Evolutionary conservation across 2,888 invertebrate genomes (phyloP).

Genomic region (Protodeltote pygarga): DNA sequence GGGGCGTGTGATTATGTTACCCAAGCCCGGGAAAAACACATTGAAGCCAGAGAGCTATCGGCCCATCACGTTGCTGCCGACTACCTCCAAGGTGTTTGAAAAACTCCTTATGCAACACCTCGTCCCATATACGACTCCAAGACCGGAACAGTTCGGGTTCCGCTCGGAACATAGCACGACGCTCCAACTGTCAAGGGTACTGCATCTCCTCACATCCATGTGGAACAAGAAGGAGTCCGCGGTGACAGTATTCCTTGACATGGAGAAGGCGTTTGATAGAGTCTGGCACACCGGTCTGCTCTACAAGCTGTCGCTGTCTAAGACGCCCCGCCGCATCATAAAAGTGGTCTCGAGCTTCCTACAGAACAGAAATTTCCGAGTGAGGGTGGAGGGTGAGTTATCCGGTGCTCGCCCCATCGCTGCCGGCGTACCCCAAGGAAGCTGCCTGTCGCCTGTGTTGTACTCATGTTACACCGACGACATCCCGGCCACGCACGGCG

Average conservation of each 20-base stretch:
- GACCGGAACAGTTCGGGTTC: slow-evolving; percentile 33
- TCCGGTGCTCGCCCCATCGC: slow-evolving; percentile 20
- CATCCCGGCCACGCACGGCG: slow-evolving; percentile 18
- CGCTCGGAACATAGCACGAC: slow-evolving; percentile 49
- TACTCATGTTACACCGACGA: slow-evolving; percentile 41
- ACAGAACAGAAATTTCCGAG: slow-evolving; percentile 25
- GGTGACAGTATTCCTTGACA: slow-evolving; percentile 47
- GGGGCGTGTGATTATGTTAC: slow-evolving; percentile 30
- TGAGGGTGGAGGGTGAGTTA: slow-evolving; percentile 15
- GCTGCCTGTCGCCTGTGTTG: neutral
- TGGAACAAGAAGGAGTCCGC: slow-evolving; percentile 24
- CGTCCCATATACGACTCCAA: slow-evolving; percentile 26
- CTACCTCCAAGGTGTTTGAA: slow-evolving; percentile 39
- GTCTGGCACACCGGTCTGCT: slow-evolving; percentile 55
- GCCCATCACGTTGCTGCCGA: slow-evolving; percentile 35
- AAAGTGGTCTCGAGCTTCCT: slow-evolving; percentile 6
- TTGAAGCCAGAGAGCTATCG: slow-evolving; percentile 36
- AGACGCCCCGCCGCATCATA: slow-evolving; percentile 15
- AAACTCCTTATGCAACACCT: slow-evolving; percentile 23
- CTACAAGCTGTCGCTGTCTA: slow-evolving; percentile 32
- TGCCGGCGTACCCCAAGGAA: slow-evolving; percentile 32
- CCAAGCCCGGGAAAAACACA: slow-evolving; percentile 40
- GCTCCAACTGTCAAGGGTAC: slow-evolving; percentile 46
- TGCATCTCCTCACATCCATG: slow-evolving; percentile 29
- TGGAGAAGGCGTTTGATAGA: slow-evolving; percentile 53